Evolutionary conservation across 2,113 vertebrate genomes (phyloP).

Genomic region (Cebus imitator): DNA sequence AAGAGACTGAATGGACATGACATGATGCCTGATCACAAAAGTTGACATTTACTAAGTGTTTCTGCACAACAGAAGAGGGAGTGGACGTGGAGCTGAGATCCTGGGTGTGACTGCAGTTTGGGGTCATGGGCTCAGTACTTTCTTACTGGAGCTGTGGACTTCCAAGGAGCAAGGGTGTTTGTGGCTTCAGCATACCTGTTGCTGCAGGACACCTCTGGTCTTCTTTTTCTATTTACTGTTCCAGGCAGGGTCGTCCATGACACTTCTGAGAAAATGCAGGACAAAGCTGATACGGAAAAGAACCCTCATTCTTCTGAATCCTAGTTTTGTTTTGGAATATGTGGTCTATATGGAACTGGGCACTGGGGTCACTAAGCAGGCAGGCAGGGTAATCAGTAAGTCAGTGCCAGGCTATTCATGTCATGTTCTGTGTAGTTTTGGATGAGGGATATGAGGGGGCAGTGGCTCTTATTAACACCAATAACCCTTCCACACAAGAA

Average conservation of each 20-base stretch:
- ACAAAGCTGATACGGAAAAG: background rate
- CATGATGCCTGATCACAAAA: background rate
- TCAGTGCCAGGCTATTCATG: background rate
- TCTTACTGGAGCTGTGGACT: fast-evolving
- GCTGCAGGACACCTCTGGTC: background rate
- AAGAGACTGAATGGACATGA: background rate
- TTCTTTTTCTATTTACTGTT: background rate
- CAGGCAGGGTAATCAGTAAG: fast-evolving
- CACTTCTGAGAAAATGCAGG: background rate
- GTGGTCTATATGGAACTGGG: fast-evolving
- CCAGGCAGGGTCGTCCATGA: too few species aligned
- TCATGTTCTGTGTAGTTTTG: background rate
- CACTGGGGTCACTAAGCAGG: too few species aligned
- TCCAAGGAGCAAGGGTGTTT: background rate
- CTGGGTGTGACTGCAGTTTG: fast-evolving
- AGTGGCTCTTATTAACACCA: fast-evolving
- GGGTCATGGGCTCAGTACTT: fast-evolving
- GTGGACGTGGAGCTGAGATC: fast-evolving
- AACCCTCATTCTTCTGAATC: background rate
- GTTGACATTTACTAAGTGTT: background rate
- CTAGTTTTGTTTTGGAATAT: background rate
- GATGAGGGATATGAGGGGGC: background rate
- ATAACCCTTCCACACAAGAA: background rate
- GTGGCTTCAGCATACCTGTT: too few species aligned
- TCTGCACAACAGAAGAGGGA: background rate